Conservation (phyloP, 2,888 invertebrate species). For the Antheraea assamensis region DNA sequence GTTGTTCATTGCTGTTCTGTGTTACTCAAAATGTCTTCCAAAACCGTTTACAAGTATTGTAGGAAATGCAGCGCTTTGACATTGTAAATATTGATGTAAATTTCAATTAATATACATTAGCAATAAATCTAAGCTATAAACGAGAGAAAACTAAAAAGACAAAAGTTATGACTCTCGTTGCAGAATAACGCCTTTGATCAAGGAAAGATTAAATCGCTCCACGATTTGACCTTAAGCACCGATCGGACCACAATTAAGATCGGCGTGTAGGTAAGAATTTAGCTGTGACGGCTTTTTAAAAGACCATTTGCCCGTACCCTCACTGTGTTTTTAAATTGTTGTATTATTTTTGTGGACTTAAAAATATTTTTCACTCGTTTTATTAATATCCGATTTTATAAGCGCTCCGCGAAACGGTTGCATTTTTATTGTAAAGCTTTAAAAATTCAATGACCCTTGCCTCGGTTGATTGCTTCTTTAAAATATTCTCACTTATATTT, state of each 20-base stretch:
- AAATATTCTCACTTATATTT: neutral
- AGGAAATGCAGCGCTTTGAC: neutral
- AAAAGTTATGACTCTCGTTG: conserved; percentile 22
- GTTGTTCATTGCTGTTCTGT: neutral
- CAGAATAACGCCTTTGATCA: conserved; percentile 44
- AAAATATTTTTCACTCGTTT: conserved; percentile 6
- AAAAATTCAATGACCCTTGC: neutral
- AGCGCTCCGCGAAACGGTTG: neutral
- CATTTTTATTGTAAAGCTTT: conserved; percentile 4
- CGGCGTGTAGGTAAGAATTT: conserved; percentile 45
- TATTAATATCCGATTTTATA: neutral
- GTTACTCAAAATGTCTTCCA: neutral
- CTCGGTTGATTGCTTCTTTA: neutral
- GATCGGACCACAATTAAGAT: conserved; percentile 58
- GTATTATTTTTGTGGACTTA: conserved; percentile 25
- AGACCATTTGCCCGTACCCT: conserved; percentile 45
- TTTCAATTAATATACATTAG: neutral
- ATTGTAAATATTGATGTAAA: neutral
- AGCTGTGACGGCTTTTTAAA: conserved; percentile 53
- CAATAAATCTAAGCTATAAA: neutral
- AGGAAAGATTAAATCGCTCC: conserved; percentile 48
- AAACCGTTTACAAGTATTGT: neutral
- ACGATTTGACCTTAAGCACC: conserved; percentile 49
- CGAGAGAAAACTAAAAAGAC: neutral
- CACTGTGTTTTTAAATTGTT: conserved; percentile 46